Evolutionary conservation across 2,113 vertebrate genomes (phyloP).

Genomic region (Hydrolagus affinis): DNA sequence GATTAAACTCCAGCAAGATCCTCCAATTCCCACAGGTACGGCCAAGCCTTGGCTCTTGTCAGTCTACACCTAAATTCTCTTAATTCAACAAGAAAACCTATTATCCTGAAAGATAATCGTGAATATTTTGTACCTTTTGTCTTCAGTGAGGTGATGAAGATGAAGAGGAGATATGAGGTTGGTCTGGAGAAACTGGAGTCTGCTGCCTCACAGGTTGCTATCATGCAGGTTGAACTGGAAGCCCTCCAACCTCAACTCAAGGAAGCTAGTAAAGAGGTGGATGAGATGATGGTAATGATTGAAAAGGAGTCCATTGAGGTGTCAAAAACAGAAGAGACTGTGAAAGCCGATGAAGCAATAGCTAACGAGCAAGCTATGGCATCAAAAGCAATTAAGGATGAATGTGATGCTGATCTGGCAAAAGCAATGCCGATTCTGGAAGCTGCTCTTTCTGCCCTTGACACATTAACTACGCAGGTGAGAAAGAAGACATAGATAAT

Average conservation of each 20-base stretch:
- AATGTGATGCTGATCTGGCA: constrained; percentile 79
- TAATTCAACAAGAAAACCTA: not conserved
- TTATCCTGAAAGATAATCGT: not conserved
- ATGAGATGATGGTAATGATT: constrained; percentile 74
- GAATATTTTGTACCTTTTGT: constrained; percentile 25
- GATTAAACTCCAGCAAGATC: too few species aligned
- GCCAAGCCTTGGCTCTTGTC: too few species aligned
- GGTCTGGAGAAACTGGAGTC: constrained; percentile 79
- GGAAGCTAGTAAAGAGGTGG: constrained; percentile 73
- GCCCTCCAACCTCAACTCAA: constrained; percentile 73
- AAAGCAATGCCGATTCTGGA: constrained; percentile 70
- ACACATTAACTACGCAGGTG: constrained; percentile 77
- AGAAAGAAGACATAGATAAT: not conserved
- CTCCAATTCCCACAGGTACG: too few species aligned
- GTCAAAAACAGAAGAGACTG: constrained; percentile 72
- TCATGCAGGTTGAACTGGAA: constrained; percentile 74
- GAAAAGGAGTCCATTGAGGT: constrained; percentile 77
- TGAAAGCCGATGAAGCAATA: constrained; percentile 69
- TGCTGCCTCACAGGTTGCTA: constrained; percentile 68
- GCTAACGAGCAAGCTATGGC: constrained; percentile 79
- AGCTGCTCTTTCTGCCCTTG: constrained; percentile 66
- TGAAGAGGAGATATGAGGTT: constrained; percentile 74
- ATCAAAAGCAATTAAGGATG: constrained; percentile 81
- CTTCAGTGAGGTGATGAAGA: constrained; percentile 70
- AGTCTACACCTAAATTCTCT: not conserved